phyloP scores from a whole-genome alignment of 2,888 invertebrate species.

The Ennomos quercinarius region DNA sequence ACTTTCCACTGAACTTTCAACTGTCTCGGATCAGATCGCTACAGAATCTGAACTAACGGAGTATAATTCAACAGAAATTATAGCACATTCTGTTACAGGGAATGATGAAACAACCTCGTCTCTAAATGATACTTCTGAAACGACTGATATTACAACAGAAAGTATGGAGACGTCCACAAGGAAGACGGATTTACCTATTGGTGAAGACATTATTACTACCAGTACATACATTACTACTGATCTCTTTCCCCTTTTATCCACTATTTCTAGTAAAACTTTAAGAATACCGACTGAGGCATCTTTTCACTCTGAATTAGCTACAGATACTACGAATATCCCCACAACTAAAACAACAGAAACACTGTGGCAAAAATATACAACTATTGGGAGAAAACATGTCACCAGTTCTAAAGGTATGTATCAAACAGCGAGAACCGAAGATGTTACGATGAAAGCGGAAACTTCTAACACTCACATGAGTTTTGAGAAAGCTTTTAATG shows the following conservation, averaged over 20 bases:
- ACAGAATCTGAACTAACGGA: slow-evolving; percentile 16
- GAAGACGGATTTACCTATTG: not conserved
- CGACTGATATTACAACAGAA: not conserved
- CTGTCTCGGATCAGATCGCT: slow-evolving; percentile 15
- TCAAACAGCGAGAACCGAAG: slow-evolving; percentile 35
- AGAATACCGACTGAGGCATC: not conserved
- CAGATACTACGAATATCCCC: slow-evolving; percentile 13
- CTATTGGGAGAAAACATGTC: slow-evolving; percentile 53
- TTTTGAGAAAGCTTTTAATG: slow-evolving; percentile 47
- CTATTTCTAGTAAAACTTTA: not conserved
- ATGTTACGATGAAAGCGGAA: slow-evolving; percentile 52
- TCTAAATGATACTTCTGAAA: not conserved
- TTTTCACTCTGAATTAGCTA: slow-evolving; percentile 9
- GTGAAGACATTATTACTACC: not conserved
- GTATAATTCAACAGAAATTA: slow-evolving; percentile 8
- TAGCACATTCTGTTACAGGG: not conserved
- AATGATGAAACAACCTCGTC: slow-evolving; percentile 5
- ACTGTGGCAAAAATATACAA: slow-evolving; percentile 57
- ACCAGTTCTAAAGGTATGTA: slow-evolving; percentile 36
- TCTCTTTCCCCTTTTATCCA: not conserved
- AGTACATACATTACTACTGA: slow-evolving; percentile 1
- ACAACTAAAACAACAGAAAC: slow-evolving; percentile 36
- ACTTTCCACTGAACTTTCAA: not conserved
- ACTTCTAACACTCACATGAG: slow-evolving; percentile 45
- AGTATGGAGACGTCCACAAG: not conserved